Conservation (phyloP, 2,797 vertebrate species). For the Vireo griseus region DNA sequence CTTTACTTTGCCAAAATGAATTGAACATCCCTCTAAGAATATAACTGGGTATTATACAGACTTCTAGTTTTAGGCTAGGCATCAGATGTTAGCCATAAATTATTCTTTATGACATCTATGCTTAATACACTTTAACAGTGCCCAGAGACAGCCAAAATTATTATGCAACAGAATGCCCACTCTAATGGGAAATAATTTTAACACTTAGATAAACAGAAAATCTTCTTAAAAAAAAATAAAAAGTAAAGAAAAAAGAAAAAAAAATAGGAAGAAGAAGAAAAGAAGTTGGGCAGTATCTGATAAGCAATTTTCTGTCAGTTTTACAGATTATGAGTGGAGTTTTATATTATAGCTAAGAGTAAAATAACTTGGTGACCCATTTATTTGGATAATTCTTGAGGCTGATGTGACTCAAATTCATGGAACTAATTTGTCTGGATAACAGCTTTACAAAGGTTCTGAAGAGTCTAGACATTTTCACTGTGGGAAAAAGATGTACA, state of each 20-base stretch:
- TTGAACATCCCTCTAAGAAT: neutral
- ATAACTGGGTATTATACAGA: neutral
- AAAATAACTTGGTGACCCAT: slow-evolving; percentile 47
- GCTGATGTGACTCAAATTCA: slow-evolving; percentile 63
- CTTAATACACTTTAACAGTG: neutral
- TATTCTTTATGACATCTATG: neutral
- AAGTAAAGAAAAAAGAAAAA: neutral
- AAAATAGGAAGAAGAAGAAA: neutral
- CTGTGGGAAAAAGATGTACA: slow-evolving; percentile 55
- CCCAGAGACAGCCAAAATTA: neutral
- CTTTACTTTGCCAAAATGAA: neutral
- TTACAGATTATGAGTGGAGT: neutral
- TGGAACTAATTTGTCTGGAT: slow-evolving; percentile 74
- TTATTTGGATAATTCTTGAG: slow-evolving; percentile 68
- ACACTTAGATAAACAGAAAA: neutral
- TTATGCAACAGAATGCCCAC: neutral
- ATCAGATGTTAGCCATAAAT: neutral
- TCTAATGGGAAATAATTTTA: neutral
- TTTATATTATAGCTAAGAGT: slow-evolving; percentile 27
- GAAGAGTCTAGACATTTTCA: slow-evolving; percentile 70
- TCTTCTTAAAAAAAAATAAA: neutral
- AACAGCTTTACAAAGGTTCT: slow-evolving; percentile 67
- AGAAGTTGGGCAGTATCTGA: neutral
- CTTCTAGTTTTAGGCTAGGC: neutral
- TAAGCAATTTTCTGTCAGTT: neutral